phyloP scores from a whole-genome alignment of 2,797 vertebrate genomes.

The Trematomus bernacchii region DNA sequence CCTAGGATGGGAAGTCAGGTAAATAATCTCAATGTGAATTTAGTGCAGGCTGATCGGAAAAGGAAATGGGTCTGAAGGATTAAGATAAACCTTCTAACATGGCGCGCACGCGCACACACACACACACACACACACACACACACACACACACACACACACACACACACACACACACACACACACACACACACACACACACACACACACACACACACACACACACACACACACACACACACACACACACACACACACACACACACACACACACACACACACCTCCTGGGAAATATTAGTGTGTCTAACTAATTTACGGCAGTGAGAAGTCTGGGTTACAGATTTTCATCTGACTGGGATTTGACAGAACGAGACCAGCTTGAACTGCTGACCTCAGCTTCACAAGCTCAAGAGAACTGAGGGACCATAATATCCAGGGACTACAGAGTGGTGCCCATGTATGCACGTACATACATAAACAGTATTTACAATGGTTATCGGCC shows the following conservation, averaged over 20 bases:
- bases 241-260: not conserved
- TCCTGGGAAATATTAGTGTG: conserved; percentile 39
- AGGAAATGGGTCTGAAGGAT: conserved; percentile 42
- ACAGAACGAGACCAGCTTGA: conserved; percentile 35
- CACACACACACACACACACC: not conserved
- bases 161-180: not conserved
- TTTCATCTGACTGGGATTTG: conserved; percentile 52
- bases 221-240: not conserved
- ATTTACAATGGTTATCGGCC: not conserved
- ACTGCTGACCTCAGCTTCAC: conserved; percentile 56
- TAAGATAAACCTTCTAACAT: conserved; percentile 31
- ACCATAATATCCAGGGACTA: conserved; percentile 11
- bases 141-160: not conserved
- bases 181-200: not conserved
- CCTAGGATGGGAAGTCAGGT: conserved; percentile 41
- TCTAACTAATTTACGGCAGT: conserved; percentile 40
- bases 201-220: not conserved
- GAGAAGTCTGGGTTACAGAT: conserved; percentile 48
- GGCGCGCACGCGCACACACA: not conserved
- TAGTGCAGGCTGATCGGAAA: conserved; percentile 44
- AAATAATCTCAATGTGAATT: conserved; percentile 47
- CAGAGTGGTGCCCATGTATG: not conserved
- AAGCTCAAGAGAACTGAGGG: not conserved
- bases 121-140: not conserved
- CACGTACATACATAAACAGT: not conserved